Percentiles rank a stretch among this genome's conserved stretches.
phyloP scores from a whole-genome alignment of 2,888 invertebrate species.

The Capitulum mitella region DNA sequence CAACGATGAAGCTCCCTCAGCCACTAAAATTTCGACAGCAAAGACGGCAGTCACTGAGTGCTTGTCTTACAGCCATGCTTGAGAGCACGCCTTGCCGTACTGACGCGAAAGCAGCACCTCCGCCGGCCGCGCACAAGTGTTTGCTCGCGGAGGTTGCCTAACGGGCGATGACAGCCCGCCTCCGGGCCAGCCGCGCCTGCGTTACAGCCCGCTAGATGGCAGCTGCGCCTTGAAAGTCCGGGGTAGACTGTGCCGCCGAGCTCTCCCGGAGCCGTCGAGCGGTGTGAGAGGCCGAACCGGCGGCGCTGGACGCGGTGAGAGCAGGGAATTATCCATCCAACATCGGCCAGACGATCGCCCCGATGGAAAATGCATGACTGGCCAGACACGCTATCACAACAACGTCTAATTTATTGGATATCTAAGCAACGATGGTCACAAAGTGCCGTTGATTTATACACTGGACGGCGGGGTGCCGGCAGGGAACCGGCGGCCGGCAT shows the following conservation, averaged over 20 bases:
- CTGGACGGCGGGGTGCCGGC: neutral
- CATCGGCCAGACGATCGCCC: neutral
- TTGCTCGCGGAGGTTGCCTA: no score
- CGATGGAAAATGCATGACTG: neutral
- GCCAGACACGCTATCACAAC: neutral
- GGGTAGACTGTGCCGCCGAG: neutral
- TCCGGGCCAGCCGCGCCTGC: no score
- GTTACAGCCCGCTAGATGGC: neutral
- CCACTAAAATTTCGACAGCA: no score
- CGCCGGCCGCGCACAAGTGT: no score
- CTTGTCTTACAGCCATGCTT: no score
- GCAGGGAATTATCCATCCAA: neutral
- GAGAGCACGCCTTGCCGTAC: no score
- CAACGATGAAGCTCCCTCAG: no score
- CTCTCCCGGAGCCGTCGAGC: neutral
- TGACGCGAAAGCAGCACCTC: no score
- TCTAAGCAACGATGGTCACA: neutral
- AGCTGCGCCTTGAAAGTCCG: neutral
- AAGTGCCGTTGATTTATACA: neutral
- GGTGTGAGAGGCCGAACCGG: no score
- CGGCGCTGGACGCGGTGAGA: neutral
- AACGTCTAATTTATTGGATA: neutral
- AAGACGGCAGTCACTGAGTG: no score
- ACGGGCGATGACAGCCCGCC: no score
- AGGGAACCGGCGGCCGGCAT: no score